Percentiles rank a stretch among this genome's conserved stretches.
Conservation (phyloP, 1,140 invertebrate genomes). For the Holcopasites calliopsidis region DNA sequence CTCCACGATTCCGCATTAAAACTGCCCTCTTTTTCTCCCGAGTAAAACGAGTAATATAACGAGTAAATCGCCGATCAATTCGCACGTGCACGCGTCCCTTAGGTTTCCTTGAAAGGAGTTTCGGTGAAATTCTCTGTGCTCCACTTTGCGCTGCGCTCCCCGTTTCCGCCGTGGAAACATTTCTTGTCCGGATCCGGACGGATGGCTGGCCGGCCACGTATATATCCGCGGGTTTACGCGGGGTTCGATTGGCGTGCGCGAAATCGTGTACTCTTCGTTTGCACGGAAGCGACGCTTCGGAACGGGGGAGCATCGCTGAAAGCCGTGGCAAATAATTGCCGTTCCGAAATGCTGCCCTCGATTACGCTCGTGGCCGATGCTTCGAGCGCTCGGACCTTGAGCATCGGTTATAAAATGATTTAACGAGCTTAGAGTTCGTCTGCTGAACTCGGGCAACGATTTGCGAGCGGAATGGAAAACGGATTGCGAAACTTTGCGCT, state of each 20-base stretch:
- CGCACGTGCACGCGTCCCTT: too few relatives aligned
- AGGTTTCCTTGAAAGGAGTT: too few relatives aligned
- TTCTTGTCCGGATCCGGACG: conserved; percentile 10
- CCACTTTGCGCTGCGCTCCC: neutral
- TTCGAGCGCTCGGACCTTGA: neutral
- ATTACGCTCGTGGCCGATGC: neutral
- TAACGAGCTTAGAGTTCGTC: too few relatives aligned
- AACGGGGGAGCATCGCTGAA: neutral
- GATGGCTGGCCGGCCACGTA: neutral
- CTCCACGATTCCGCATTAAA: neutral
- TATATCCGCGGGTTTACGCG: conserved; percentile 1
- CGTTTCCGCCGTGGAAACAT: neutral
- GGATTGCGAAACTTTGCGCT: too few relatives aligned
- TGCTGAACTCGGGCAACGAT: too few relatives aligned
- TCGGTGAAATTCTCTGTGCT: neutral
- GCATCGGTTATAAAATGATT: too few relatives aligned
- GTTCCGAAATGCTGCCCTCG: neutral
- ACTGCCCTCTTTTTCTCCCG: neutral
- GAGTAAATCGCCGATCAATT: neutral
- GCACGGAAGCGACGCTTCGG: neutral
- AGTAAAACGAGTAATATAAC: neutral
- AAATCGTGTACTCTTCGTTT: neutral
- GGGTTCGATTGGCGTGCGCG: neutral
- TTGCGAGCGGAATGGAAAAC: too few relatives aligned
- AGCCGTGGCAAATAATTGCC: neutral